Base-by-base conservation (phyloP, 2,888 invertebrate genomes). In the Spialia ferax region DNA sequence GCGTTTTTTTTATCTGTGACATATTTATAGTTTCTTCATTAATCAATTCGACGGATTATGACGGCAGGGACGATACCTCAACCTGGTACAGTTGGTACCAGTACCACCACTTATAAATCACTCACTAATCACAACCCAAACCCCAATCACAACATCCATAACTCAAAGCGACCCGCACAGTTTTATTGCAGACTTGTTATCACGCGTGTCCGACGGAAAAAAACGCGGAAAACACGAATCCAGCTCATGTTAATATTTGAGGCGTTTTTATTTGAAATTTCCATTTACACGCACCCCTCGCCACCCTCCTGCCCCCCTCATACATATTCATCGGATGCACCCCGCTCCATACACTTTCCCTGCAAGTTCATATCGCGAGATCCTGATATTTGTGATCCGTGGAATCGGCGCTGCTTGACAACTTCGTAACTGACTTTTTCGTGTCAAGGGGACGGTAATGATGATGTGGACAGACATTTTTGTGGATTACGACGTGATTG, bases 251-350 rank as follows among this genome's bases (percentile, higher is more conserved):
- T 93, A 88, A 93, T 93, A 93, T 93, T 92, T 89, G 91, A 91
- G 88, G 90, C 90, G 92, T 93, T 93, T 93, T 93, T 93, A 92
- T 93, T 93, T 93, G 92, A 93, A 93, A 91, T 93, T 93, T 93
- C 93, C 93, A 93, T 93, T 93, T 93, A 93, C 93, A 93, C 89
- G 86, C 79, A 77, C 76, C 70, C 74, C 74, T 57, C 66, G 29
- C 68, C 50, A 10, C 65, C 63, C 60, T 60, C 42, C 71, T 69
- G 22, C 69, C 70, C 83, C 89, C 85, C 93, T 95, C 94, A 95
- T 95, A 94, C 95, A 95, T 95, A 95, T 95, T 95, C 95, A 95
- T 89, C 85, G 89, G 89, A 93, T 95, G 95, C 95, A 95, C 94
- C 95, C 94, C 91, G 87, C 77, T 85, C 48, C 64, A 57, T 57